Conservation (phyloP, 2,888 invertebrate genomes). For the Shargacucullia verbasci region DNA sequence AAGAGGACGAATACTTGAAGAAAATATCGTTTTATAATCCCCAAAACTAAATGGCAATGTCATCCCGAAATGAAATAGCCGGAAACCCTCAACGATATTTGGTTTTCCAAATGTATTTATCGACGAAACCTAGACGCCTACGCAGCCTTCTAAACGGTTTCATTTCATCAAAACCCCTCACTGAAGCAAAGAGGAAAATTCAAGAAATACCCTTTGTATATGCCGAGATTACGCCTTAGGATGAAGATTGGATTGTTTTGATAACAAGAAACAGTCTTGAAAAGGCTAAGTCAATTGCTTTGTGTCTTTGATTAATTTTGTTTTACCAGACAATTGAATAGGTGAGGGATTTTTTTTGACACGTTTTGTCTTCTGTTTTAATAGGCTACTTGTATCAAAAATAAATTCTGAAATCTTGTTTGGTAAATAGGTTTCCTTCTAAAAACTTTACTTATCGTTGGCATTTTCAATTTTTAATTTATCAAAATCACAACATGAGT, state of each 20-base stretch:
- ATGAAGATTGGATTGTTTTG: conserved; percentile 32
- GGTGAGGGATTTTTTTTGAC: too few species aligned
- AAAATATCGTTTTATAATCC: too few species aligned
- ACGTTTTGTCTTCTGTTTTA: too few species aligned
- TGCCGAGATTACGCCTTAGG: conserved; percentile 1
- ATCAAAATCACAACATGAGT: too few species aligned
- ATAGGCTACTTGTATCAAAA: too few species aligned
- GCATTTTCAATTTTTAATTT: too few species aligned
- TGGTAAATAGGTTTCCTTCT: too few species aligned
- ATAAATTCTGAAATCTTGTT: too few species aligned
- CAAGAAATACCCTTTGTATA: conserved; percentile 9
- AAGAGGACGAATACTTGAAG: too few species aligned
- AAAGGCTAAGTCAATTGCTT: conserved; percentile 17
- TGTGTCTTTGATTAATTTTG: not conserved
- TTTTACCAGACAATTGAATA: conserved; percentile 1
- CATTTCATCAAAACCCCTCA: conserved; percentile 17
- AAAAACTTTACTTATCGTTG: too few species aligned
- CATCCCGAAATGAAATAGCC: conserved; percentile 1
- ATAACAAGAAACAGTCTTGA: conserved; percentile 1
- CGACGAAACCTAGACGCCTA: conserved; percentile 7
- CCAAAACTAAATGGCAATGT: conserved; percentile 5
- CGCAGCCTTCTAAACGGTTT: conserved; percentile 21
- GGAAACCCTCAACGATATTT: conserved; percentile 11
- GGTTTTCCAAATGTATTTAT: conserved; percentile 29
- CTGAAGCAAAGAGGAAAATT: conserved; percentile 8